A percentile compares a stretch with the other conserved stretches of the same genome.
phyloP scores from a whole-genome alignment of 2,113 vertebrate species.

The Opisthocomus hoazin region DNA sequence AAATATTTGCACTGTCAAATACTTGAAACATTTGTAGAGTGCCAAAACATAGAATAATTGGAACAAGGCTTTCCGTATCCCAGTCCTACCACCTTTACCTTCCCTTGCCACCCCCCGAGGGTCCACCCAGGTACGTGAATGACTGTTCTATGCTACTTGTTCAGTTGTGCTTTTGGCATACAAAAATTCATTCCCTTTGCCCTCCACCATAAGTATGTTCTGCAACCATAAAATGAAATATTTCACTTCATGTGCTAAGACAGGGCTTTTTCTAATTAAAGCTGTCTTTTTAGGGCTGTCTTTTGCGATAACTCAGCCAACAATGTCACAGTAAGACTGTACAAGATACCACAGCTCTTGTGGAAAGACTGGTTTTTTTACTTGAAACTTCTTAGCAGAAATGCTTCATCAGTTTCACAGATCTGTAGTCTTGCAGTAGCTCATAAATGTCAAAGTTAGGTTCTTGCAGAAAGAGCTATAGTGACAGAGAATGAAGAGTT shows the following conservation, averaged over 20 bases:
- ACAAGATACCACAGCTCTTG: background rate
- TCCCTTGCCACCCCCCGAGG: background rate
- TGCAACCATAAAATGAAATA: background rate
- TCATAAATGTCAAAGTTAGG: background rate
- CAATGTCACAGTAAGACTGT: background rate
- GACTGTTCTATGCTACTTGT: background rate
- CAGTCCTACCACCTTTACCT: background rate
- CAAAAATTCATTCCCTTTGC: background rate
- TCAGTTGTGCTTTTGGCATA: background rate
- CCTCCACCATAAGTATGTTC: accelerated
- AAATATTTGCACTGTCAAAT: background rate
- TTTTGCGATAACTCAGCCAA: background rate
- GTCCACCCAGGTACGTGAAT: background rate
- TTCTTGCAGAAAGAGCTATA: background rate
- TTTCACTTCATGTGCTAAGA: background rate
- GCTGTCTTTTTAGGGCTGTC: background rate
- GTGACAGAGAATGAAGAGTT: background rate
- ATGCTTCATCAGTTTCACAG: background rate
- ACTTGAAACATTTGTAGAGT: background rate
- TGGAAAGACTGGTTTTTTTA: background rate
- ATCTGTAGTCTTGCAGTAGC: background rate
- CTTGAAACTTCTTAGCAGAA: background rate
- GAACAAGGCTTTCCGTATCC: background rate
- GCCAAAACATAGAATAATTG: background rate
- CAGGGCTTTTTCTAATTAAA: accelerated